Percentiles rank a stretch among this genome's conserved stretches.
phyloP scores from a whole-genome alignment of 2,113 vertebrate species.

The Calidris pygmaea region DNA sequence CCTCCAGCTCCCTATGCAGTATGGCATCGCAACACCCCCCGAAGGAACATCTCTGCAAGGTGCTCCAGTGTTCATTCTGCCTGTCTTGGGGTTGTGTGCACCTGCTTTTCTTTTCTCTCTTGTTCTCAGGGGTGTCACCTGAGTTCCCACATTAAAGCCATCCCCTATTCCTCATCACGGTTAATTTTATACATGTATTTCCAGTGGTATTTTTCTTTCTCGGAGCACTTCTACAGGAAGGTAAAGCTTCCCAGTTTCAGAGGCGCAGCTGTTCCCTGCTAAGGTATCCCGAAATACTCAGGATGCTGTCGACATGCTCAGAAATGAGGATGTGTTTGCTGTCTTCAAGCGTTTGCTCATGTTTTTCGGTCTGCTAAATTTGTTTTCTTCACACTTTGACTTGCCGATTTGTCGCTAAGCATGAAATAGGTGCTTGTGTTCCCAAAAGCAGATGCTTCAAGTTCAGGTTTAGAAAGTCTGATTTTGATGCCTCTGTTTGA shows the following conservation, averaged over 20 bases:
- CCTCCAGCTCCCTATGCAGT: neutral
- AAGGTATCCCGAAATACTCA: neutral
- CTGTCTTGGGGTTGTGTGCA: neutral
- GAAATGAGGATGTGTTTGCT: neutral
- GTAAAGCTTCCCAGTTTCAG: neutral
- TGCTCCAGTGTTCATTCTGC: neutral
- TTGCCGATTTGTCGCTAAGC: neutral
- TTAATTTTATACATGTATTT: neutral
- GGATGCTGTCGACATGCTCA: neutral
- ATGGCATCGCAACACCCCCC: rapidly evolving
- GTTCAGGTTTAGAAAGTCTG: neutral
- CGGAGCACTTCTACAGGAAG: neutral
- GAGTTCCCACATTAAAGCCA: neutral
- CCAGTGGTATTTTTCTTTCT: neutral
- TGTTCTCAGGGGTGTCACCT: neutral
- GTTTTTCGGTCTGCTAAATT: neutral
- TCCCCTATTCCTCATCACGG: neutral
- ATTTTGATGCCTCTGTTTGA: neutral
- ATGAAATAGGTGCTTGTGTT: conserved; percentile 5
- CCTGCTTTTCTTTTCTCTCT: neutral
- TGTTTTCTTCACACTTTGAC: neutral
- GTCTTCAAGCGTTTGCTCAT: neutral
- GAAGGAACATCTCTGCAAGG: neutral
- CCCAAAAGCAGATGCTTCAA: neutral
- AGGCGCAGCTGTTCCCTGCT: neutral